Base-by-base conservation (phyloP, 2,888 invertebrate genomes). In the Leptinotarsa peninsularis region DNA sequence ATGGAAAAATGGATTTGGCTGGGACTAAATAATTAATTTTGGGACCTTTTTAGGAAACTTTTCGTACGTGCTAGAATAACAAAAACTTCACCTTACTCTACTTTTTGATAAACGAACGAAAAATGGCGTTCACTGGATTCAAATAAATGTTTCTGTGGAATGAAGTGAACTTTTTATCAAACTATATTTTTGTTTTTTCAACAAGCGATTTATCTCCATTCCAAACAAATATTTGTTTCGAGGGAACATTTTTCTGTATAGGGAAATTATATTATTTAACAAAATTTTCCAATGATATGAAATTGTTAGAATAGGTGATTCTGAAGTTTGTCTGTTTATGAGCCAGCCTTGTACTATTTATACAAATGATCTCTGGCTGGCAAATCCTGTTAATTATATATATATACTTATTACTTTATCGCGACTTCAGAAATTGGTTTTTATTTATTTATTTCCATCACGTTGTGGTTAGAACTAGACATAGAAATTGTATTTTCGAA, bases 371-470 rank as follows among this genome's bases (percentile, higher is more conserved):
- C 80, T 78, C 78, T 63, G 73, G 76, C 73, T 78, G 80, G 77
- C 76, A 75, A 77, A 76, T 78, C 74, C 58, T 73, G 72, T 79
- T 79, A 78, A 76, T 77, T 77, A 80, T 72, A 73, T 71, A 63
- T 73, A 70, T 52, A 67, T 77, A 71, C 68, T 69, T 71, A 72
- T 72, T 79, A 76, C 76, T 77, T 74, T 79, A 77, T 77, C 75
- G 74, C 74, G 23, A 70, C 71, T 76, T 78, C 76, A 68, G 74
- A 79, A 79, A 78, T 70, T 72, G 74, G 78, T 67, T 78, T 80
- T 80, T 80, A 66, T 66, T 79, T 78, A 81, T 84, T 84, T 82
- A 81, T 84, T 82, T 81, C 81, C 68, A 78, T 76, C 72, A 75
- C 67, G 73, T 78, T 80, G 78, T 76, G 74, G 70, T 78, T 56